Conservation (phyloP, 2,888 invertebrate genomes). For the Lasius fuliginosus region DNA sequence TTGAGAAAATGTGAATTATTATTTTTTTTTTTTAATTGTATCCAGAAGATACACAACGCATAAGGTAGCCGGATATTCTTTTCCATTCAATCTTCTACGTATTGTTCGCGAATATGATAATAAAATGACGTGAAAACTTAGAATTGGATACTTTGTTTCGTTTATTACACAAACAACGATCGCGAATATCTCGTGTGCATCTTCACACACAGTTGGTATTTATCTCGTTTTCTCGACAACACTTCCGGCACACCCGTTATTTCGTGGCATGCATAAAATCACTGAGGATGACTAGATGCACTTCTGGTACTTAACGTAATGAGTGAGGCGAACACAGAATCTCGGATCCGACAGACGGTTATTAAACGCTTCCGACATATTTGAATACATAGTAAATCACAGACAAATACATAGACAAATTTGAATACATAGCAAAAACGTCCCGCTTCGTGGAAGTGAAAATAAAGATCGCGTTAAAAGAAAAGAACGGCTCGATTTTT, state of each 20-base stretch:
- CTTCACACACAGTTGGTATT: not conserved
- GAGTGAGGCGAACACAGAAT: constrained; percentile 63
- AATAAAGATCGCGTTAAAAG: not conserved
- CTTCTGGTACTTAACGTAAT: constrained; percentile 66
- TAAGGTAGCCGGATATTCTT: not conserved
- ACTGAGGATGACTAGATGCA: constrained; percentile 65
- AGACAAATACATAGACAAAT: no score
- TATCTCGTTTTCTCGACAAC: constrained; percentile 38
- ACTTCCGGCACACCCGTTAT: constrained; percentile 72
- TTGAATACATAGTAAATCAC: constrained; percentile 17
- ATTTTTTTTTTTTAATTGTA: not conserved
- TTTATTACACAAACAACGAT: constrained; percentile 1
- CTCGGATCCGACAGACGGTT: constrained; percentile 63
- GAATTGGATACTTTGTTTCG: not conserved
- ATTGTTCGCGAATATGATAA: not conserved
- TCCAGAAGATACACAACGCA: not conserved
- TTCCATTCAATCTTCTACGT: not conserved
- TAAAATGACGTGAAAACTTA: not conserved
- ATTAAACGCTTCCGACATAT: constrained; percentile 69
- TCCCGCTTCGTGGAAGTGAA: not conserved
- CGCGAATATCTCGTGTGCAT: constrained; percentile 42
- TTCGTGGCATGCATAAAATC: constrained; percentile 71
- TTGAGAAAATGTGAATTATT: not conserved
- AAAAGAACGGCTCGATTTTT: not conserved
- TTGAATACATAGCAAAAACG: constrained; percentile 14